A percentile compares a stretch with the other conserved stretches of the same genome.
These are phyloP conservation scores for Leucophora obtusa DNA, from an alignment of 2,888 invertebrate species.

Conservation along the genomic window DNA sequence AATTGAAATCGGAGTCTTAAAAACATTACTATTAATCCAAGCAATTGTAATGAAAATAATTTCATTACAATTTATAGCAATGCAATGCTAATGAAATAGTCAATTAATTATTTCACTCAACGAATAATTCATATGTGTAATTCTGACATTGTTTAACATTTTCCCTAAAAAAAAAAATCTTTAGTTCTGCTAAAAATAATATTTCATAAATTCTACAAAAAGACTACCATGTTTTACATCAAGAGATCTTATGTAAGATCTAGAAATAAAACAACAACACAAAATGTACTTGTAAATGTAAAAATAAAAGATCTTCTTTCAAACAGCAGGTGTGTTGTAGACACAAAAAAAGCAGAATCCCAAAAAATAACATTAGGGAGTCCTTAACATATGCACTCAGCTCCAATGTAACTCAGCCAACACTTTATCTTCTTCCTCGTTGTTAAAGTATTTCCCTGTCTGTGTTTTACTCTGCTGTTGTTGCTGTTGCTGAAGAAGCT, in stretches of 20 bases:
- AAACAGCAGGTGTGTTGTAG: slow-evolving; percentile 56
- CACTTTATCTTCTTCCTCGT: not conserved
- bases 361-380: slow-evolving; percentile 35
- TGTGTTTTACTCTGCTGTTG: slow-evolving; percentile 9
- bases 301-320: slow-evolving; percentile 28
- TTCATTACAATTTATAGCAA: no score
- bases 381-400: slow-evolving; percentile 26
- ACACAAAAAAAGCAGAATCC: slow-evolving; percentile 8
- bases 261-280: slow-evolving; percentile 3
- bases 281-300: slow-evolving; percentile 2
- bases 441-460: not conserved
- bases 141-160: no score
- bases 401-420: not conserved
- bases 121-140: no score
- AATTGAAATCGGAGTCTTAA: no score
- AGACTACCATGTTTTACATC: slow-evolving; percentile 41
- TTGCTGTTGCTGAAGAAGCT: slow-evolving; percentile 33
- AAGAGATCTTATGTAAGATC: slow-evolving; percentile 47
- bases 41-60: no score
- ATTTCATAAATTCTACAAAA: slow-evolving; percentile 12
- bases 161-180: no score
- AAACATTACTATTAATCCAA: no score
- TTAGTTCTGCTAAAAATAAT: not conserved
- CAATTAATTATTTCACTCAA: no score
- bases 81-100: no score